Base-by-base conservation (phyloP, 1,140 invertebrate species). In the Anagrus nilaparvatae region DNA sequence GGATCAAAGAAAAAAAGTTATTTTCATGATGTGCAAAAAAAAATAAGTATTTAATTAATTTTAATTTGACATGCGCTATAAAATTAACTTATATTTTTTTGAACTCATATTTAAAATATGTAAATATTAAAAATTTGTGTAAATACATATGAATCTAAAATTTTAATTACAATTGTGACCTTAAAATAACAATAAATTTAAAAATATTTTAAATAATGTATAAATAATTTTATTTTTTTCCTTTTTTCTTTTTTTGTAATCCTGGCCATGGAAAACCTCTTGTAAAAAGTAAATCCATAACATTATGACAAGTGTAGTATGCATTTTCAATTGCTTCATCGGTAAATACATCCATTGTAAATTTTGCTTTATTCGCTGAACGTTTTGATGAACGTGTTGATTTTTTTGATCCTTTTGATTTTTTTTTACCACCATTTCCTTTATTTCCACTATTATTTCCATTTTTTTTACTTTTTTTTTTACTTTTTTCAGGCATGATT, bases 281-380 rank as follows among this genome's bases (percentile, higher is more conserved):
- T 10, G 75, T 79, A 48, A 79, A 77, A 3, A 82, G 50, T 3
- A 85, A 61, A 59, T 89, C 86, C 65, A 87, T 86, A 1, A 90
- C 79, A 63, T 88, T 90, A 51, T 91, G 87, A 54, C 86, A 90
- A 2, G 82, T 84, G 53, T 84, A 84, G 58, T 90, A 90, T 4
- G 86, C 85, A 55, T 90, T 90, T 48, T 87, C 80, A 81, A 90
- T 87, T 0, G 84, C 84, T n/a, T 81, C 78, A 49, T 87, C 82
- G 39, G 82, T 87, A 41, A 89, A 81, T 46, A 89, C 83, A 49
- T 90, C 85, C 25, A 85, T 81, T 12, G 78, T 75, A 46, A 76
- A 78, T 54, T 68, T 67, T 9, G 69, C 58, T 47, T 78, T 78
- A 13, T 77, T 74, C 2, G 69, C 72, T 44, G 66, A 65, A 5